Conservation (phyloP, 64 coral and sea anemone genomes). For the Anthopleura sola region DNA sequence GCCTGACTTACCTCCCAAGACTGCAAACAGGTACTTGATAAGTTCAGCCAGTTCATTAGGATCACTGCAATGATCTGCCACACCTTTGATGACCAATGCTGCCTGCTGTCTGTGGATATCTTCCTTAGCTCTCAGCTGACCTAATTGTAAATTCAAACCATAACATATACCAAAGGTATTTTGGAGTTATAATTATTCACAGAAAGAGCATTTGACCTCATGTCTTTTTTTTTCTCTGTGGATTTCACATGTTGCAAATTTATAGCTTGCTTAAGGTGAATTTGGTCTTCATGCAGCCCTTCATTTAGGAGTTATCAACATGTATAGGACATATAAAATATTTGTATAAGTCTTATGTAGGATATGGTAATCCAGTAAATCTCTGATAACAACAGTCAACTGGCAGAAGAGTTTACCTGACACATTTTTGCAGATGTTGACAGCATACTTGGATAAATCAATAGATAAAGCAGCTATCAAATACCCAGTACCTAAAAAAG, state of each 20-base stretch:
- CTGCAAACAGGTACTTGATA: constrained; percentile 70
- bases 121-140: constrained; percentile 83
- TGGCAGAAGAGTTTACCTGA: constrained; percentile 49
- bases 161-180: no score
- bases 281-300: no score
- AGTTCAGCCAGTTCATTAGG: constrained; percentile 66
- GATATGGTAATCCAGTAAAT: no score
- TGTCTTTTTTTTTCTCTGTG: no score
- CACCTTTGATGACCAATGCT: constrained; percentile 47
- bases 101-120: constrained; percentile 70
- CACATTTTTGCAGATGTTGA: constrained; percentile 77
- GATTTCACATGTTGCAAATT: no score
- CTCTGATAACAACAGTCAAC: no score
- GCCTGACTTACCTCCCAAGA: constrained; percentile 63
- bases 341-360: no score
- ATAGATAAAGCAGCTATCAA: constrained; percentile 84
- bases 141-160: constrained; percentile 19
- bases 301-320: no score
- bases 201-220: no score
- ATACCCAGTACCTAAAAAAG: constrained; percentile 49
- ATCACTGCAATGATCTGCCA: constrained; percentile 94
- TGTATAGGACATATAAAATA: no score
- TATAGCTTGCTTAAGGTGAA: no score
- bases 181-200: no score
- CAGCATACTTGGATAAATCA: constrained; percentile 94